phyloP scores from a whole-genome alignment of 2,113 vertebrate species.

The Hymenochirus boettgeri region DNA sequence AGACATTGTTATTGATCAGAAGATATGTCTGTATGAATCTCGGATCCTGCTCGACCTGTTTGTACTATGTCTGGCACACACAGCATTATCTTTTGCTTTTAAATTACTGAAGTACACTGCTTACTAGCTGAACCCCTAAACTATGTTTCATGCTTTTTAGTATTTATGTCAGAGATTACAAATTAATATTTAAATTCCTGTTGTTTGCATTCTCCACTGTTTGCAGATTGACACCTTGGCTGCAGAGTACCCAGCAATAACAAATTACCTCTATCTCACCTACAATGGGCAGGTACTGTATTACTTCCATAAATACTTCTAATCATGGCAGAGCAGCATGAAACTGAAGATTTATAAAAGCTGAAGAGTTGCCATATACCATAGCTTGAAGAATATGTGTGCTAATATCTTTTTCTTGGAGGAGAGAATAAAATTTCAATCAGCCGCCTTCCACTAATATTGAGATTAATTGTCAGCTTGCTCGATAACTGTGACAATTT shows the following conservation, averaged over 20 bases:
- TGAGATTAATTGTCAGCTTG: conserved; percentile 6
- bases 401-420: background rate
- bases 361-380: background rate
- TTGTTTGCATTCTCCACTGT: conserved; percentile 23
- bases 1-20: too few relatives aligned
- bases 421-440: background rate
- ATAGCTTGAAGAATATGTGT: background rate
- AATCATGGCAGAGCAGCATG: too few relatives aligned
- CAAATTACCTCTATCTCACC: conserved; percentile 89
- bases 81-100: too few relatives aligned
- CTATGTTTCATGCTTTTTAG: too few relatives aligned
- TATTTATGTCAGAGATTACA: too few relatives aligned
- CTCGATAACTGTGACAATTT: conserved; percentile 4
- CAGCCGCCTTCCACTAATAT: background rate
- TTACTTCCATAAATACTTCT: background rate
- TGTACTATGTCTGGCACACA: too few relatives aligned
- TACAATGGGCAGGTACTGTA: conserved; percentile 84
- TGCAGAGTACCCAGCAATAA: conserved; percentile 87
- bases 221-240: conserved; percentile 89
- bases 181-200: too few relatives aligned
- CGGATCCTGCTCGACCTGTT: too few relatives aligned
- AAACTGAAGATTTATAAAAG: too few relatives aligned
- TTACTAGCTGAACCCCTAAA: too few relatives aligned
- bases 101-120: too few relatives aligned
- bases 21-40: too few relatives aligned